Evolutionary conservation across 92 coral and sea anemone genomes (phyloP), one percentile per base, ranked within the genome.

Genomic region (Epizoanthus ramosus): DNA sequence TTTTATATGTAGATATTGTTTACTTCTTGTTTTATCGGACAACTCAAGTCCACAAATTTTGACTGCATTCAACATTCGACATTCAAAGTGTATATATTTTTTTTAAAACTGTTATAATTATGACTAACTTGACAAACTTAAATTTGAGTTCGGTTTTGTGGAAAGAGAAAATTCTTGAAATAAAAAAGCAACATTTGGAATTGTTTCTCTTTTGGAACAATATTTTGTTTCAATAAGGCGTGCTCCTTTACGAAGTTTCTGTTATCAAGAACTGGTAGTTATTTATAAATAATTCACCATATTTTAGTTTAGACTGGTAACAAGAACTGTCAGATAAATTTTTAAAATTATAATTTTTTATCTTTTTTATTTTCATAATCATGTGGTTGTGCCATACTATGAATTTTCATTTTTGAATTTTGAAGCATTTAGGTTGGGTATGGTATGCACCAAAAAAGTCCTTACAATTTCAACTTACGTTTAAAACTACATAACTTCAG

Each of bases 261-360:
- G 39, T 23, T 19, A 39, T 22, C n/a, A 53, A 77, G 25, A 61
- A 59, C 71, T 41, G 71, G 82, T 77, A 19, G 60, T 60, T 65
- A 33, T 12, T 12, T 39, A 21, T 76, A 52, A 77, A 77, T 75
- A 77, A 61, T 77, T 77, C 41, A 60, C 16, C 45, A 54, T 16
- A 74, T 74, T 22, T 24, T 53, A 13, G 21, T 54, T 41, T 31
- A 25, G 9, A 56, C 41, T 6, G 25, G 28, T 52, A 14, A 25
- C 79, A 74, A 53, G 64, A 52, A 24, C 41, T 28, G 58, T 73
- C 61, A 50, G 24, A 72, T 72, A 31, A 63, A 9, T 61, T 10
- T 63, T 63, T 35, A 35, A 35, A 33, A 25, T 21, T 6, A 63
- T 19, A n/a, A n/a, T n/a, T n/a, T 23, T 1, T 63, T 25, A 63